A percentile compares a stretch with the other conserved stretches of the same genome.
These are phyloP conservation scores for Rachycentron canadum DNA, from an alignment of 2,797 vertebrate genomes.

Conservation along the genomic window DNA sequence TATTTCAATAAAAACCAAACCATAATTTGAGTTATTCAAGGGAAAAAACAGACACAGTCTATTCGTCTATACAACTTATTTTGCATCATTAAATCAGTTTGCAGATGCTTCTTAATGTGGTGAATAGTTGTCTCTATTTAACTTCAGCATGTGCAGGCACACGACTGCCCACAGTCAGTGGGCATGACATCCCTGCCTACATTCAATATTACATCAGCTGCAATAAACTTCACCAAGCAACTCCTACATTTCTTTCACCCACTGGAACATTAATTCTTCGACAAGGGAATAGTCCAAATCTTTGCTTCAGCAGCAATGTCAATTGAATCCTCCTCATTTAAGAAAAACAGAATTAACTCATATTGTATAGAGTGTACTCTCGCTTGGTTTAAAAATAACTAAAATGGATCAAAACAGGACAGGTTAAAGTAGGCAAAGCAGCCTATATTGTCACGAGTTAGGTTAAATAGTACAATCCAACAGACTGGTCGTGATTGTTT, in stretches of 20 bases:
- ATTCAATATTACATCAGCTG: slow-evolving; percentile 65
- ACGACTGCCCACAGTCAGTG: slow-evolving; percentile 62
- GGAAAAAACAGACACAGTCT: neutral
- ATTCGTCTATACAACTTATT: neutral
- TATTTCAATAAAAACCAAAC: neutral
- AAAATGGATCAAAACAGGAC: neutral
- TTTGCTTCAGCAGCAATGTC: neutral
- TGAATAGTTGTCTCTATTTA: neutral
- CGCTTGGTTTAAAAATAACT: neutral
- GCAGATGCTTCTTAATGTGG: neutral
- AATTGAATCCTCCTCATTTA: neutral
- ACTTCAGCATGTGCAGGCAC: slow-evolving; percentile 13
- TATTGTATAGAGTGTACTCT: neutral
- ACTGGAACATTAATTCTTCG: slow-evolving; percentile 32
- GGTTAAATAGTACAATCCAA: slow-evolving; percentile 5
- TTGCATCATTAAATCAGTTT: neutral
- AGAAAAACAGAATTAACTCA: neutral
- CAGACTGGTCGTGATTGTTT: slow-evolving; percentile 27
- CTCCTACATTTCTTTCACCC: slow-evolving; percentile 67
- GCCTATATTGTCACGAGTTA: slow-evolving; percentile 15
- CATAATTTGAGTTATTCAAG: neutral
- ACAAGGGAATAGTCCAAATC: neutral
- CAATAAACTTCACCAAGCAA: slow-evolving; percentile 48
- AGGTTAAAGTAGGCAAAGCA: slow-evolving; percentile 2
- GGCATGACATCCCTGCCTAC: slow-evolving; percentile 62